Evolutionary conservation across 2,797 vertebrate genomes (phyloP), one percentile per base, ranked within the genome.

Genomic region (Tachyglossus aculeatus): DNA sequence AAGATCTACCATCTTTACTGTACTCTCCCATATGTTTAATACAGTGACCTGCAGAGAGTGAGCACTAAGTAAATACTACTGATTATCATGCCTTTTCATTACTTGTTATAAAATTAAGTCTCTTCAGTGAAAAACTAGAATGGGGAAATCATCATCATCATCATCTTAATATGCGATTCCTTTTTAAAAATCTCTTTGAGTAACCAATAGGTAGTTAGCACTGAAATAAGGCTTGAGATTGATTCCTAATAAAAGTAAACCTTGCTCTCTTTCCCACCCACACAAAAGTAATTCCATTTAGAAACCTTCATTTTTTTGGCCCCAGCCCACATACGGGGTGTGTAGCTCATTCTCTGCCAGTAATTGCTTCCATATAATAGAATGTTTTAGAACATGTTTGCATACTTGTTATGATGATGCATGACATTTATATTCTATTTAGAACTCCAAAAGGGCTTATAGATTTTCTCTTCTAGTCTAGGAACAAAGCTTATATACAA

Each of bases 331-430:
- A 85, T 74, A 91, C 94, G 93, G 94, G 94, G 93, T 95, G 94
- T 96, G 93, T 95, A 92, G 93, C 90, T 91, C 87, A 90, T 86
- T 89, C 63, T 72, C 85, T 94, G 94, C 94, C 95, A 95, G 93
- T 98, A 97, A 97, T 96, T 97, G 94, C 93, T 97, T 97, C 96
- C 95, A 97, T 96, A 95, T 91, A 95, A 92, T 90, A 92, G 81
- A 59, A 78, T 85, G 77, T 89, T 92, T 89, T 89, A 87, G 88
- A 89, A 89, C 75, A 72, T 71, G 86, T 79, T 89, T 90, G 78
- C 81, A 85, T 87, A 84, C 61, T 86, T 86, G 41, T 76, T 88
- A 82, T 61, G 70, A 88, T 86, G 85, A 83, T 79, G 64, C 65
- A 71, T 86, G 85, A 83, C 77, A 89, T 80, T 88, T 83, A 87